Evolutionary conservation across 1,140 invertebrate genomes (phyloP), one percentile per base, ranked within the genome.

Genomic region (Sycophila sp.): DNA sequence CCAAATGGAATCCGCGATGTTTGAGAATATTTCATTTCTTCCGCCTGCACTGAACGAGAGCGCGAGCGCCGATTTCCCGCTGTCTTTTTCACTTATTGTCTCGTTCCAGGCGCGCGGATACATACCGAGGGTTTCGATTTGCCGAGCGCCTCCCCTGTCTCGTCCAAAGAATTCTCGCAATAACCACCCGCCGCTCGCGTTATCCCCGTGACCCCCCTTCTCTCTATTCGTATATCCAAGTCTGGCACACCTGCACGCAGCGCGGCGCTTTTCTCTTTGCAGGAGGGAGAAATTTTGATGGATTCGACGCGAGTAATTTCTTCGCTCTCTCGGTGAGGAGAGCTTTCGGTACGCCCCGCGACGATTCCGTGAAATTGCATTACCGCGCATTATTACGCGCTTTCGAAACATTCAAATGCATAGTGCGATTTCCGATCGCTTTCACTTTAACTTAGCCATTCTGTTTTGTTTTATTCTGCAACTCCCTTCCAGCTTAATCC

Each of bases 1-100:
- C 73, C 72, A 71, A 69, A 74, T 77, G 69, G 71, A 77, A 79
- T 77, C 73, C 60, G 28, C 59, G 71, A 73, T 78, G 71, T 75
- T 80, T 73, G 75, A 73, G 70, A 60, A 73, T 77, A 79, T 78
- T 77, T 77, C 72, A 74, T 53, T 60, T 47, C 36, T 62, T 32
- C 34, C 34, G 17, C 30, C 28, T 24, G 38, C 38, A n/a, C n/a
- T 3, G n/a, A n/a, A n/a, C n/a, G n/a, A n/a, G n/a, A n/a, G 26
- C n/a, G 19, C 34, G 10, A 55, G 15, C 17, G 5, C 53, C 36
- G 11, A 69, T 45, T 53, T 42, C 26, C 38, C 19, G 17, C 34
- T 40, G 63, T 71, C 62, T 71, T 42, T 65, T 60, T 34, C 19
- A 53, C 55, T 66, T 71, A 71, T 66, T 65, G 53, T 71, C 56